phyloP scores from a whole-genome alignment of 2,113 vertebrate genomes.

The Carollia perspicillata region DNA sequence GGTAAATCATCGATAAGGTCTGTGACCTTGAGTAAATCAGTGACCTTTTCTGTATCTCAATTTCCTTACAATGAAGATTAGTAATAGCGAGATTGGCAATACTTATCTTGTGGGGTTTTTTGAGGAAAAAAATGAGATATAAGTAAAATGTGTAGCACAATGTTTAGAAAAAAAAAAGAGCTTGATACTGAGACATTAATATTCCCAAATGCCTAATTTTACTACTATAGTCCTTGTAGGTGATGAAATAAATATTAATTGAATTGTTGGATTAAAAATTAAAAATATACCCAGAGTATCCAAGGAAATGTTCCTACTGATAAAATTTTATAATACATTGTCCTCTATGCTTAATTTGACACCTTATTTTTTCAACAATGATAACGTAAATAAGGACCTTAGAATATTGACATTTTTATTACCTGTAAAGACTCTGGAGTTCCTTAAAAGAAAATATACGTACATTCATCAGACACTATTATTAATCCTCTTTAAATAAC shows the following conservation, averaged over 20 bases:
- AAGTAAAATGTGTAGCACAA: background rate
- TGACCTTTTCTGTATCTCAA: background rate
- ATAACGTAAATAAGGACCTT: background rate
- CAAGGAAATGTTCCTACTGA: background rate
- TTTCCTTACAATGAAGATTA: background rate
- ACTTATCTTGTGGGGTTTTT: background rate
- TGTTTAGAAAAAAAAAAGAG: background rate
- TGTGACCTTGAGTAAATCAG: background rate
- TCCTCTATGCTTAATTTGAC: background rate
- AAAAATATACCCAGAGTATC: background rate
- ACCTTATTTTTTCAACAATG: background rate
- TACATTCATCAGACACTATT: background rate
- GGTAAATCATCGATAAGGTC: background rate
- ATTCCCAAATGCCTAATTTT: background rate
- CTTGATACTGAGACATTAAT: background rate
- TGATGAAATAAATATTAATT: slow-evolving; percentile 7
- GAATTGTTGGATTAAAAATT: background rate
- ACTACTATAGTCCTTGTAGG: background rate
- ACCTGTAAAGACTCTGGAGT: background rate
- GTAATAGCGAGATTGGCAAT: background rate
- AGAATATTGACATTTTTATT: background rate
- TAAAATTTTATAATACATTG: background rate
- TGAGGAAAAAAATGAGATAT: background rate
- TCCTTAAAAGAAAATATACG: background rate
- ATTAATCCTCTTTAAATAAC: background rate